phyloP scores from a whole-genome alignment of 2,113 vertebrate species.

The Galbula dea region DNA sequence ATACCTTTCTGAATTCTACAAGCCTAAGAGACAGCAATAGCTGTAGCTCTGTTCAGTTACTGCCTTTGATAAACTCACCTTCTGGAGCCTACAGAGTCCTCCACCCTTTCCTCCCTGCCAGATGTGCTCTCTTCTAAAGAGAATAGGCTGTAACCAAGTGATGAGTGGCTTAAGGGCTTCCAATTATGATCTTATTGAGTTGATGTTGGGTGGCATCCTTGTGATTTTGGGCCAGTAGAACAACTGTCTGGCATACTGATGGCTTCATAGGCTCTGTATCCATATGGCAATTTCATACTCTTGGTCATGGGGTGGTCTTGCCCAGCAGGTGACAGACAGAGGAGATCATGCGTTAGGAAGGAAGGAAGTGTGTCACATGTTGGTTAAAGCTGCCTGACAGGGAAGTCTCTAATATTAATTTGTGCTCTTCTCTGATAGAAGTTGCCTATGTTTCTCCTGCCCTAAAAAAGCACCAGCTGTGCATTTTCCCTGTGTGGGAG shows the following conservation, averaged over 20 bases:
- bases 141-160: not conserved
- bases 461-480: not conserved
- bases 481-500: not conserved
- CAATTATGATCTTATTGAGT: not conserved
- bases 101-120: not conserved
- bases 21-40: not conserved
- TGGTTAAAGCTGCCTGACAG: not conserved
- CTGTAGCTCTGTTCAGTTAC: not conserved
- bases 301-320: not conserved
- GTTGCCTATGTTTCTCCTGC: not conserved
- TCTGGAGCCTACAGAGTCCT: not conserved
- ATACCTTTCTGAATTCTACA: constrained; percentile 12
- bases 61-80: not conserved
- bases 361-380: not conserved
- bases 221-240: not conserved
- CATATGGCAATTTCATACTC: not conserved
- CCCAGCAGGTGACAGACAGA: not conserved
- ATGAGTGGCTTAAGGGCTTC: not conserved
- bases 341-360: not conserved
- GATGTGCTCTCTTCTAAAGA: not conserved
- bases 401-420: not conserved
- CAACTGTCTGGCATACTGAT: not conserved
- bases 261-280: not conserved
- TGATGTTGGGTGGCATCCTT: not conserved
- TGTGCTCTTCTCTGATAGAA: not conserved